Percentiles rank a stretch among this genome's conserved stretches.
Evolutionary conservation across 1,140 invertebrate species (phyloP).

Genomic region (Lucilia sericata): DNA sequence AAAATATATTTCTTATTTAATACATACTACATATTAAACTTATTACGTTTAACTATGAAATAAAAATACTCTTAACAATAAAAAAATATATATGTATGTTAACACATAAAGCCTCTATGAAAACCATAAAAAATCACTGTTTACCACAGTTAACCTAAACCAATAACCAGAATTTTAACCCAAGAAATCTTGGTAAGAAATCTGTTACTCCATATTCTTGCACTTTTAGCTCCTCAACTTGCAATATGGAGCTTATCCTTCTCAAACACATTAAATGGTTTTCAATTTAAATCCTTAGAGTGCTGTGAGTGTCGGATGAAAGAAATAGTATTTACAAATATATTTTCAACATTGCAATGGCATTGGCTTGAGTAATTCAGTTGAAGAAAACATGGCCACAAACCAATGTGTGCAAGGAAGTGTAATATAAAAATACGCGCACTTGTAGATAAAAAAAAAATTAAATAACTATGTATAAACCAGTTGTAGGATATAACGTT

Average conservation of each 20-base stretch:
- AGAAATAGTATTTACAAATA: neutral
- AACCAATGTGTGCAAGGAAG: neutral
- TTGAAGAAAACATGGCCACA: neutral
- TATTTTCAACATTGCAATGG: too few species aligned
- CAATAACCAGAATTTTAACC: neutral
- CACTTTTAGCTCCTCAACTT: neutral
- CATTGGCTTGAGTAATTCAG: neutral
- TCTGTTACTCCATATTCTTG: neutral
- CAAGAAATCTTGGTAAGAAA: neutral
- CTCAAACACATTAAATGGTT: neutral
- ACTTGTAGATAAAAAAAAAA: too few species aligned
- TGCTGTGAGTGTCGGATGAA: neutral
- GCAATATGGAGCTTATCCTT: conserved; percentile 4
- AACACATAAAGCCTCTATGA: too few species aligned
- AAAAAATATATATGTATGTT: too few species aligned
- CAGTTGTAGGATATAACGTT: too few species aligned
- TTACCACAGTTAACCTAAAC: neutral
- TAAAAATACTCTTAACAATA: too few species aligned
- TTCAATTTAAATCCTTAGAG: neutral
- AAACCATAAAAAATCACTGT: neutral
- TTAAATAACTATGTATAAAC: too few species aligned
- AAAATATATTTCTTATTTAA: neutral
- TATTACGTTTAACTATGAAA: too few species aligned
- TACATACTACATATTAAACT: too few species aligned
- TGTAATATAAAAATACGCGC: too few species aligned